phyloP scores from a whole-genome alignment of 2,888 invertebrate species.

The Oegoconia quadripuncta region DNA sequence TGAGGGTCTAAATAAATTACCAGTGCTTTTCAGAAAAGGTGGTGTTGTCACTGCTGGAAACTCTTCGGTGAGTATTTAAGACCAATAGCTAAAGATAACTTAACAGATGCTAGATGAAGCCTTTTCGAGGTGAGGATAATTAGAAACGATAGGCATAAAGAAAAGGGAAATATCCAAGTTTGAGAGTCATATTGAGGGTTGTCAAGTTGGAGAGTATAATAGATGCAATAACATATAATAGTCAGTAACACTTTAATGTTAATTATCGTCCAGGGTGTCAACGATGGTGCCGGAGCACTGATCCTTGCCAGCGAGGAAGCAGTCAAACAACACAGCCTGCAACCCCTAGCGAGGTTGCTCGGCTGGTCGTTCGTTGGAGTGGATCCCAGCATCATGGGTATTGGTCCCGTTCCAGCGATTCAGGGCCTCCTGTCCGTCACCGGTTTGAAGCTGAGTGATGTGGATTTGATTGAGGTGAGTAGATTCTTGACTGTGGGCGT shows the following conservation, averaged over 20 bases:
- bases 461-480: constrained; percentile 92
- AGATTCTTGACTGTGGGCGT: background rate
- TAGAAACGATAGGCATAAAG: background rate
- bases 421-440: constrained; percentile 87
- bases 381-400: constrained; percentile 97
- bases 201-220: too few relatives aligned
- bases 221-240: too few relatives aligned
- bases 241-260: too few relatives aligned
- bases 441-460: constrained; percentile 87
- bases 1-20: constrained; percentile 89
- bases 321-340: constrained; percentile 83
- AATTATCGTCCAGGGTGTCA: constrained; percentile 85
- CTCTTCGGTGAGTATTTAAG: constrained; percentile 84
- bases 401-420: constrained; percentile 97
- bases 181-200: too few relatives aligned
- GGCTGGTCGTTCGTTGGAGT: constrained; percentile 94
- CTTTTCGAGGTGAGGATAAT: background rate
- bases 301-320: constrained; percentile 95
- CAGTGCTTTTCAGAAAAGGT: constrained; percentile 93
- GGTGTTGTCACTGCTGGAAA: constrained; percentile 97
- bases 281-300: constrained; percentile 96
- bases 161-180: too few relatives aligned
- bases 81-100: background rate
- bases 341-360: constrained; percentile 91
- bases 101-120: background rate